Evolutionary conservation across 2,888 invertebrate species (phyloP), one percentile per base, ranked within the genome.

Genomic region (Tachina lurida): DNA sequence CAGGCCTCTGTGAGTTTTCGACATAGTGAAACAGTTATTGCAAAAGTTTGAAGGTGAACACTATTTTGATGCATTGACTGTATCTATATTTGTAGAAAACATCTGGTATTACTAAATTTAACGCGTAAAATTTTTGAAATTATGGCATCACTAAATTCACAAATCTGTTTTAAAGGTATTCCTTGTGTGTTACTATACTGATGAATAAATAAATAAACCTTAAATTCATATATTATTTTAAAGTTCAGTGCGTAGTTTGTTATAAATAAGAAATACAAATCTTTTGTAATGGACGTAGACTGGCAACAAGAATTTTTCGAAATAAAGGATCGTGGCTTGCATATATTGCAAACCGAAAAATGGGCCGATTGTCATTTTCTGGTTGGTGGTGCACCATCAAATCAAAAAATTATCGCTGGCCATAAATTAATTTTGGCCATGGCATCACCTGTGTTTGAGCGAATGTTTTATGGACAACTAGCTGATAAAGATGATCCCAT

Each of bases 401-500:
- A 96, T 90, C 96, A 96, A 90, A 95, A 96, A 89, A 93, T 95
- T 1, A 93, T 97, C 43, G 94, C 95, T n/a, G 96, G 96, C 0
- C 97, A 97, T 91, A 97, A 97, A 91, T 92, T 97, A 47, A 94
- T 97, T 84, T 93, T 97, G 76, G 97, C 97, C 0, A 97, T 97
- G 96, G 95, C 97, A 0, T 97, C 97, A 87, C 97, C 97, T 0
- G 97, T 97, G 0, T 97, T 97, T 90, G 97, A 97, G 90, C 96
- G 96, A 0, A 97, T 97, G 97, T 97, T 97, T 90, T 97, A 94
- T 90, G 97, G 97, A 0, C 96, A 96, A 39, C 95, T 97, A 94
- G 95, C 97, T 1, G 97, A 97, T 89, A 95, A 96, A 70, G 94
- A 94, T 86, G 95, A 95, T 88, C 96, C 96, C 0, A 97, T 97